These are phyloP conservation scores for Linyphia triangularis DNA, from an alignment of 2,888 invertebrate species.

Conservation along the genomic window DNA sequence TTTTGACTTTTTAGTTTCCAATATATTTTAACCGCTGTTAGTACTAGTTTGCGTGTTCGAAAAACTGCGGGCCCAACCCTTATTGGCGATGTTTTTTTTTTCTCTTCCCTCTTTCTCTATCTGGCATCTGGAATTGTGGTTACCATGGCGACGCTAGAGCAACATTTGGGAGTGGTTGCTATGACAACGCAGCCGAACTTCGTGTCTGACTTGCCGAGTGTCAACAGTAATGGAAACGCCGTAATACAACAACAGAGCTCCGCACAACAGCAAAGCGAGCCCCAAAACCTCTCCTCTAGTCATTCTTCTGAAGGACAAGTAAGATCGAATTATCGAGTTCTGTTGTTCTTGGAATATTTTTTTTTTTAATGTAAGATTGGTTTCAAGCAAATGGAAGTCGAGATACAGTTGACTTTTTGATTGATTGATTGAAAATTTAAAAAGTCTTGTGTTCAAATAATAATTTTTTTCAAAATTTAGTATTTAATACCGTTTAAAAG, in stretches of 20 bases:
- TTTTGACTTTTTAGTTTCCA: not conserved
- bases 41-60: constrained; percentile 45
- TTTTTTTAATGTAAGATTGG: not conserved
- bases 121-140: constrained; percentile 69
- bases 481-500: too few species aligned
- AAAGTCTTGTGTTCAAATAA: too few species aligned
- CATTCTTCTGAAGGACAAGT: constrained; percentile 68
- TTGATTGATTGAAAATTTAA: not conserved
- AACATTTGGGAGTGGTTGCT: constrained; percentile 74
- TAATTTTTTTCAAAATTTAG: too few species aligned
- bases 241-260: constrained; percentile 34
- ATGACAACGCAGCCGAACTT: constrained; percentile 74
- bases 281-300: constrained; percentile 69
- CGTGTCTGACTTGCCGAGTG: constrained; percentile 69
- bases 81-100: constrained; percentile 65
- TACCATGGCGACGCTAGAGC: constrained; percentile 72
- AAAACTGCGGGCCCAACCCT: constrained; percentile 58
- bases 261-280: constrained; percentile 52
- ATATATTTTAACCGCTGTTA: constrained; percentile 37
- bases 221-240: constrained; percentile 69
- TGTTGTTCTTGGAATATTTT: not conserved
- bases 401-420: too few species aligned
- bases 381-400: not conserved
- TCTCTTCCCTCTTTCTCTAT: constrained; percentile 44
- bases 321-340: constrained; percentile 27